Base-by-base conservation (phyloP, 2,888 invertebrate genomes). In the Cryptocephalus moraei region DNA sequence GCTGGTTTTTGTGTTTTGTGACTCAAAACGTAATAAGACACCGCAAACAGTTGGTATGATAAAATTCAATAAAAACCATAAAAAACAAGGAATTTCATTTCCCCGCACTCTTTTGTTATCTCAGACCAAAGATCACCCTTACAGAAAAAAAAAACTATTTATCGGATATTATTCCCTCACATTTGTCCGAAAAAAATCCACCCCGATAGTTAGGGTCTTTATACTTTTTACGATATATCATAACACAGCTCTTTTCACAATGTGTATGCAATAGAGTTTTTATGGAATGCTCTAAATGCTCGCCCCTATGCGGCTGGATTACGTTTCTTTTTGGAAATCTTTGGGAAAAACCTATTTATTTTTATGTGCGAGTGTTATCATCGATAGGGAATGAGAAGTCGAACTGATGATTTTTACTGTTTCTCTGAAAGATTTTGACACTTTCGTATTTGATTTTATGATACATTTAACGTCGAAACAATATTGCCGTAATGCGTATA, bases 321-420 rank as follows among this genome's bases (percentile, higher is more conserved):
- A 64, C 61, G 59, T 62, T 60, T 64, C 61, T 60, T 59, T 58
- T 34, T 43, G 12, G 13, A 9, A 32, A 56, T 50, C 54, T 55
- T 56, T 53, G 53, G 32, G 46, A 51, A 47, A 44, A 45, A 69
- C 67, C 69, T 65, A 70, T 71, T 70, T 69, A 71, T 65, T 71
- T 71, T 71, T 71, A 71, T 71, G 71, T 63, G 22, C 22, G 68
- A 68, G 67, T 69, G 68, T 68, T 69, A 70, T 70, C 69, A 69
- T 68, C 68, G 70, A 70, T 69, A 69, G 61, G 63, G 61, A 58
- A 59, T 62, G 59, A 59, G 12, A 11, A n/a, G 36, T 53, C 56
- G 59, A 60, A 60, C 52, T 61, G 62, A 59, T 60, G 64, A 62
- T 63, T 64, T 64, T 62, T 64, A 62, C 58, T 62, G 62, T 62